phyloP scores from a whole-genome alignment of 2,113 vertebrate genomes.

The Petromus typicus region DNA sequence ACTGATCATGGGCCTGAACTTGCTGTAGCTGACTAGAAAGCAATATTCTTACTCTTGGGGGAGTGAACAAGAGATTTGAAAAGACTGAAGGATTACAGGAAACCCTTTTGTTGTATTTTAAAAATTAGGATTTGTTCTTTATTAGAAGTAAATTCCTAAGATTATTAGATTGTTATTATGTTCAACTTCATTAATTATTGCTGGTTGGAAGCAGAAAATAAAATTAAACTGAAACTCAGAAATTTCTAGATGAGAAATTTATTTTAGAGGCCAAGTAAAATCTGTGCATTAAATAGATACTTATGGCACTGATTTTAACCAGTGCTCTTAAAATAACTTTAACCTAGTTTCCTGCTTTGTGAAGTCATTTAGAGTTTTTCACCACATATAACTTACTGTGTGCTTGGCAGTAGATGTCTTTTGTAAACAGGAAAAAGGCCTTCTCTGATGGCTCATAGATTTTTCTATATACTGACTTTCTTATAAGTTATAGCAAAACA shows the following conservation, averaged over 20 bases:
- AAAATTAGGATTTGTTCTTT: neutral
- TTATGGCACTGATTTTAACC: slow-evolving; percentile 27
- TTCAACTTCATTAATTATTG: slow-evolving; percentile 33
- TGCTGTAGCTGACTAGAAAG: neutral
- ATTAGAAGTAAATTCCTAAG: neutral
- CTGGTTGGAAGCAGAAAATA: slow-evolving; percentile 12
- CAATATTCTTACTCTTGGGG: neutral
- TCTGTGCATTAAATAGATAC: neutral
- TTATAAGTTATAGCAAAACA: slow-evolving; percentile 33
- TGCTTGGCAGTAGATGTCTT: neutral
- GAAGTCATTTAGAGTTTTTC: slow-evolving; percentile 3
- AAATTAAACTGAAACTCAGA: slow-evolving; percentile 33
- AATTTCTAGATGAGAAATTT: slow-evolving; percentile 40
- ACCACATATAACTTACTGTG: neutral
- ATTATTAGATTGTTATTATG: neutral
- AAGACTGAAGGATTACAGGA: neutral
- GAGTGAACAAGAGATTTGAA: neutral
- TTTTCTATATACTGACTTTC: neutral
- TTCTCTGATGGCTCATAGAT: neutral
- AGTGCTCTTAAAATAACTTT: slow-evolving; percentile 47
- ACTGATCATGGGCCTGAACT: neutral
- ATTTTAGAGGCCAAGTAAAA: slow-evolving; percentile 53
- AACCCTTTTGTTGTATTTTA: neutral
- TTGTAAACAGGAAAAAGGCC: slow-evolving; percentile 4
- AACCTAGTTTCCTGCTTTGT: slow-evolving; percentile 56